Conservation (phyloP, 2,113 vertebrate species). For the Pomatostomus ruficeps region DNA sequence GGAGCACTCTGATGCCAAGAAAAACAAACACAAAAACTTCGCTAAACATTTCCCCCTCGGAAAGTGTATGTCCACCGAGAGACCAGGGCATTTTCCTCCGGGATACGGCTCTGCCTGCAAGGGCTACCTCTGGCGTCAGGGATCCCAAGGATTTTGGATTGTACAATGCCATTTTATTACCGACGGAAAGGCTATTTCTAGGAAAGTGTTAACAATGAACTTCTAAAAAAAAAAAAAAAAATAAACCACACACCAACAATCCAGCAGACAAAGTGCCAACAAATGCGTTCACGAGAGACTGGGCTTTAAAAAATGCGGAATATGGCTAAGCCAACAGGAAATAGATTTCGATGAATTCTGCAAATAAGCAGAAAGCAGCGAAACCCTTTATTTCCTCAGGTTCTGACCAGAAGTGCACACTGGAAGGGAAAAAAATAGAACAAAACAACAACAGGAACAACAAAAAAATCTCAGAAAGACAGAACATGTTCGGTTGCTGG, state of each 20-base stretch:
- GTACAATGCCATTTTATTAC: neutral
- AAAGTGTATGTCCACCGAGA: neutral
- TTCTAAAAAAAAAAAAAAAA: neutral
- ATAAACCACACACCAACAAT: neutral
- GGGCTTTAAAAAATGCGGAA: neutral
- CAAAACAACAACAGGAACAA: neutral
- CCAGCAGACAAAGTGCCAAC: neutral
- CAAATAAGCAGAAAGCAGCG: neutral
- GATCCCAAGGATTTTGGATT: neutral
- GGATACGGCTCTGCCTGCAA: neutral
- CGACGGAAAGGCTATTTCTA: conserved; percentile 38
- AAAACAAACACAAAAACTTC: conserved; percentile 3
- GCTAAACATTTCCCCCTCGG: neutral
- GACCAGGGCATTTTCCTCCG: neutral
- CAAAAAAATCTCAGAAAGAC: neutral
- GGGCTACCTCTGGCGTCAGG: neutral
- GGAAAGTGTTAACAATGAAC: conserved; percentile 63
- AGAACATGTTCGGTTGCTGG: neutral
- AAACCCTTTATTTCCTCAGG: neutral
- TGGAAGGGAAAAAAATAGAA: neutral
- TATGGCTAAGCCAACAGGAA: neutral
- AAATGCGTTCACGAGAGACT: neutral
- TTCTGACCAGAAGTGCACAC: neutral
- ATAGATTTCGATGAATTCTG: neutral
- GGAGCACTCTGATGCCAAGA: neutral